phyloP scores from a whole-genome alignment of 2,797 vertebrate species.

The Hyperoplus immaculatus region DNA sequence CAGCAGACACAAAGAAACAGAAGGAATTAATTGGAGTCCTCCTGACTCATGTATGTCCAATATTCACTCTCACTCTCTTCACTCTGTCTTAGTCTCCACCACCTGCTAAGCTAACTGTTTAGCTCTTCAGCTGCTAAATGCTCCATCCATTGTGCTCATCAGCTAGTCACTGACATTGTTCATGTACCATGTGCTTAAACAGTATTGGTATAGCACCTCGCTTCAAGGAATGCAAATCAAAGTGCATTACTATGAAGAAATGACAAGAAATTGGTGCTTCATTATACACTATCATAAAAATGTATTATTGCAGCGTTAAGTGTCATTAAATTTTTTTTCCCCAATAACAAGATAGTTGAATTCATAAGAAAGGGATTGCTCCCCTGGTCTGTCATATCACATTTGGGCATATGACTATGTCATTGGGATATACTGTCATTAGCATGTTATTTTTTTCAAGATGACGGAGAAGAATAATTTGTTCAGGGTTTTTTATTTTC shows the following conservation, averaged over 20 bases:
- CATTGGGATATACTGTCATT: neutral
- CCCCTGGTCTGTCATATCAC: neutral
- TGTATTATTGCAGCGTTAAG: neutral
- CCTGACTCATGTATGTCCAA: too few relatives aligned
- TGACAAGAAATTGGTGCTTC: too few relatives aligned
- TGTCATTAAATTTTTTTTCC: slow-evolving; percentile 2
- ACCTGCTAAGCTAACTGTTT: neutral
- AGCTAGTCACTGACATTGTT: neutral
- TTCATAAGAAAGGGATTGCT: neutral
- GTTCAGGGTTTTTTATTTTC: slow-evolving; percentile 9
- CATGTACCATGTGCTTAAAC: too few relatives aligned
- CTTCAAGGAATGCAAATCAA: too few relatives aligned
- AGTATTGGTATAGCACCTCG: too few relatives aligned
- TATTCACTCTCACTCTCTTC: neutral
- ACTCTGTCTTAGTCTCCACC: neutral
- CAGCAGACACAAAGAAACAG: too few relatives aligned
- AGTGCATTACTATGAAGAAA: too few relatives aligned
- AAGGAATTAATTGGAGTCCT: too few relatives aligned
- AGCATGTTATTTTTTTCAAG: too few relatives aligned
- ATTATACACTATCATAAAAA: too few relatives aligned
- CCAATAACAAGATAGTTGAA: too few relatives aligned
- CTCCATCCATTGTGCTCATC: neutral
- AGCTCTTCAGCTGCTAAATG: neutral
- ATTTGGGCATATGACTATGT: too few relatives aligned
- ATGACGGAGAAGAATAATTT: neutral